A percentile compares a stretch with the other conserved stretches of the same genome.
Evolutionary conservation across 2,888 invertebrate genomes (phyloP).

Genomic region (Drosophila helvetica): DNA sequence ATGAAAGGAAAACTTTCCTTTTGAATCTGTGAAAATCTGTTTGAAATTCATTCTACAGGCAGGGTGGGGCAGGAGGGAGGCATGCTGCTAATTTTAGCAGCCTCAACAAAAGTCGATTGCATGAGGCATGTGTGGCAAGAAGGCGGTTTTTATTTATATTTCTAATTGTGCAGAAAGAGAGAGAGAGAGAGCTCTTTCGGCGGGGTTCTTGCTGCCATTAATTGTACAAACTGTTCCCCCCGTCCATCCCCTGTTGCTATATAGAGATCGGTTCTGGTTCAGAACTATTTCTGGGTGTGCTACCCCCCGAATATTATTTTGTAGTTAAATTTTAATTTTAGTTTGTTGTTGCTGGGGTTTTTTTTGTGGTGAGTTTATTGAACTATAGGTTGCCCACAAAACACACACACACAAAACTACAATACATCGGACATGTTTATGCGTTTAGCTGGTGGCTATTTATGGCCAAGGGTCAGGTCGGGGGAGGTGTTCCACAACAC

Average conservation of each 20-base stretch:
- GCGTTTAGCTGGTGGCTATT: slow-evolving; percentile 51
- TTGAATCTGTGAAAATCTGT: slow-evolving; percentile 32
- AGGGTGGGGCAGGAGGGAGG: not conserved
- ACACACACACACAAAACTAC: not conserved
- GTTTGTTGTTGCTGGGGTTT: slow-evolving; percentile 18
- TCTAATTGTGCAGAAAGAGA: slow-evolving; percentile 23
- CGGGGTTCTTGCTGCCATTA: slow-evolving; percentile 48
- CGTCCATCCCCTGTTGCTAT: too few species aligned
- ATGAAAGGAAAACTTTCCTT: slow-evolving; percentile 54
- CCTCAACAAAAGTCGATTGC: slow-evolving; percentile 64
- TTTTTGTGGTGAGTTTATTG: slow-evolving; percentile 60
- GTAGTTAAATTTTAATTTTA: slow-evolving; percentile 44
- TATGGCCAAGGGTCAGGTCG: slow-evolving; percentile 42
- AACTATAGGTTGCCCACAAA: slow-evolving; percentile 45
- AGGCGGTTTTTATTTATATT: slow-evolving; percentile 35
- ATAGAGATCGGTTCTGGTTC: slow-evolving; percentile 6
- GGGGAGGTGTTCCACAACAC: slow-evolving; percentile 10
- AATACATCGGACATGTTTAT: slow-evolving; percentile 42
- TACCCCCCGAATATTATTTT: slow-evolving; percentile 33
- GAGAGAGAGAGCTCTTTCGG: slow-evolving; percentile 4
- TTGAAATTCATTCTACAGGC: slow-evolving; percentile 28
- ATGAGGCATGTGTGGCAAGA: slow-evolving; percentile 39
- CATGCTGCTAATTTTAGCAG: slow-evolving; percentile 60
- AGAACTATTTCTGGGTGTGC: slow-evolving; percentile 42
- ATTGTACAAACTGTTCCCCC: slow-evolving; percentile 52